These are phyloP conservation scores for Poliocrania exsul DNA, from an alignment of 2,797 vertebrate genomes.

Conservation along the genomic window DNA sequence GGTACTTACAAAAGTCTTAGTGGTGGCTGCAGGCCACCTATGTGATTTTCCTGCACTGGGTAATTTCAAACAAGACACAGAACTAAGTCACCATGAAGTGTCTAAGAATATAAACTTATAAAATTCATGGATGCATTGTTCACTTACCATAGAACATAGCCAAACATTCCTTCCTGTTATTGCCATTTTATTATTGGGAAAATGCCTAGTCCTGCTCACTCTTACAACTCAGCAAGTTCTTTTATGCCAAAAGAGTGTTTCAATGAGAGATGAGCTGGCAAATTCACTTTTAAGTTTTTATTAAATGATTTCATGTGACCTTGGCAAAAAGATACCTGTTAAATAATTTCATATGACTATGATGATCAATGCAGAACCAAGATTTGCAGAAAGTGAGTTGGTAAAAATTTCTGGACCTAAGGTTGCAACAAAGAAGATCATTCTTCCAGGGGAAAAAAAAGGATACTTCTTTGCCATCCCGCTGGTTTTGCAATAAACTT, in stretches of 20 bases:
- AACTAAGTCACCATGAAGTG: background rate
- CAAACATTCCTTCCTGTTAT: conserved; percentile 42
- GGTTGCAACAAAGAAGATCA: conserved; percentile 26
- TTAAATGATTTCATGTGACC: conserved; percentile 54
- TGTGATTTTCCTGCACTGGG: background rate
- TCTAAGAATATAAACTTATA: background rate
- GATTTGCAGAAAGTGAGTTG: conserved; percentile 9
- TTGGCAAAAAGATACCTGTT: conserved; percentile 13
- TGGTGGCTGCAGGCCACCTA: background rate
- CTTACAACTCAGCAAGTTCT: conserved; percentile 37
- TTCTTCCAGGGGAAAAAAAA: background rate
- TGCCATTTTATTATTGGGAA: conserved; percentile 39
- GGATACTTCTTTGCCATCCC: conserved; percentile 6
- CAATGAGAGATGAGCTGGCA: background rate
- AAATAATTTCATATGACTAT: conserved; percentile 58
- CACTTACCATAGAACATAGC: background rate
- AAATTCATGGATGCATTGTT: conserved; percentile 15
- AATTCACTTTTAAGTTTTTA: conserved; percentile 16
- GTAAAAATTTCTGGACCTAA: conserved; percentile 10
- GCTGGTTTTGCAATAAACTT: conserved; percentile 66
- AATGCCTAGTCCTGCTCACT: conserved; percentile 20
- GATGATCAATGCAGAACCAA: background rate
- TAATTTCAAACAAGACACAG: background rate
- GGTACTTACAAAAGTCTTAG: background rate
- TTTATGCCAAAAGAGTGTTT: conserved; percentile 40